A percentile compares a stretch with the other conserved stretches of the same genome.
Conservation (phyloP, 2,888 invertebrate species). For the Augochlorella aurata region DNA sequence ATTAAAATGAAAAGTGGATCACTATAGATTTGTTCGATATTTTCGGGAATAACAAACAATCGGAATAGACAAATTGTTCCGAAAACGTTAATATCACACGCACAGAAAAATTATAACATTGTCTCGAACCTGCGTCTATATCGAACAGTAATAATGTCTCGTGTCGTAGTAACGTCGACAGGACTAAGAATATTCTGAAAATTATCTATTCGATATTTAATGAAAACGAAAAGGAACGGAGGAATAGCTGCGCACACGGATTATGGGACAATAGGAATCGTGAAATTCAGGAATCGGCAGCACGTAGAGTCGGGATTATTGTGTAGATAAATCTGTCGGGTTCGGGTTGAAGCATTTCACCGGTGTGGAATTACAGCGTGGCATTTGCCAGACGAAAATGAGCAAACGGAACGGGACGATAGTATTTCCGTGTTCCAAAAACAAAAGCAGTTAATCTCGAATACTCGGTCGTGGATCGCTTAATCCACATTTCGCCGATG, state of each 20-base stretch:
- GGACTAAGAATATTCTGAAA: not conserved
- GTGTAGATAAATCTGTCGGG: constrained; percentile 47
- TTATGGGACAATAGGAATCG: constrained; percentile 1
- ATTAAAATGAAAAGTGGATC: too few relatives aligned
- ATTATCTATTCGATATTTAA: not conserved
- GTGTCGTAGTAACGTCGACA: too few relatives aligned
- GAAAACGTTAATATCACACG: too few relatives aligned
- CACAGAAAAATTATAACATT: not conserved
- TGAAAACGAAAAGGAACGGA: not conserved
- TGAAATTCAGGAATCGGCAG: constrained; percentile 35
- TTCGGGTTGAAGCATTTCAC: constrained; percentile 24
- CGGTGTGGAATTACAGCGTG: constrained; percentile 34
- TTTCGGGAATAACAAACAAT: not conserved
- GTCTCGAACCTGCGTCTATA: not conserved
- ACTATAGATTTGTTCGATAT: not conserved
- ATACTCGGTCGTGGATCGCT: constrained; percentile 63
- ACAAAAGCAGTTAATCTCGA: constrained; percentile 67
- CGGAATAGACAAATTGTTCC: not conserved
- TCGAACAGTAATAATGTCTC: not conserved
- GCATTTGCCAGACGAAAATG: constrained; percentile 44
- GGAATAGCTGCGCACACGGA: not conserved
- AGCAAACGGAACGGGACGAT: constrained; percentile 41
- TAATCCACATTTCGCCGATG: constrained; percentile 68
- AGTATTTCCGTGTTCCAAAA: constrained; percentile 64
- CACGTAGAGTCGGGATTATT: constrained; percentile 17